Base-by-base conservation (phyloP, 92 coral and sea anemone genomes). In the Palythoa heliodiscus region DNA sequence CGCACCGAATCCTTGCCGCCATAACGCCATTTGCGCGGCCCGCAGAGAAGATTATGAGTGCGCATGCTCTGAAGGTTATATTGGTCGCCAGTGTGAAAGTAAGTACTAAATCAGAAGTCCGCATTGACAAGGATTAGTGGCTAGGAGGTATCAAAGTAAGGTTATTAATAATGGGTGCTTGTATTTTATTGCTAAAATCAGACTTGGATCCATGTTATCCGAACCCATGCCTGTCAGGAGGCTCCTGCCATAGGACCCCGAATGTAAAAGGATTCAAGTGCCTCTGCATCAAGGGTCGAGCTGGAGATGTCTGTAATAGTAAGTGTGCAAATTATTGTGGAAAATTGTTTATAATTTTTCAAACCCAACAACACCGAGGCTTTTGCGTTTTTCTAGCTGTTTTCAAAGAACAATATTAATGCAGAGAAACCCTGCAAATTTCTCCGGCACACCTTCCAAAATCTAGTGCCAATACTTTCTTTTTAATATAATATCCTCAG, bases 221-320 rank as follows among this genome's bases (percentile, higher is more conserved):
- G 0, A 89, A 91, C 55, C 98, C 98, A 3, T 96, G 98, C 68
- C 75, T 50, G 88, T 86, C 86, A 80, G 98, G 96, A 9, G 98
- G 98, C 37, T 39, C 83, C n/a, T 82, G 76, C 29, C 75, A 69
- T 12, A 70, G 75, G 48, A 69, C 76, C 7, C 52, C 17, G 67
- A 69, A 29, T 52, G 50, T 12, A 11, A 69, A 71, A 7, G 85
- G 88, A 52, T 93, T 89, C 90, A 75, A 23, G 69, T 93, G 97
- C 52, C 38, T 70, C 25, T 93, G 97, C 55, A 89, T 88, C 24
- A 81, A 20, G 23, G 95, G 98, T 52, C 85, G 87, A 55, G 86
- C 88, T 23, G 98, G 98, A 17, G 92, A 91, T 35, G 38, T 91
- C 37, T 96, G 98, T 58, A 95, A 96, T 83, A 95, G 98, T 96